Base-by-base conservation (phyloP, 2,113 vertebrate genomes). In the Platichthys stellatus region DNA sequence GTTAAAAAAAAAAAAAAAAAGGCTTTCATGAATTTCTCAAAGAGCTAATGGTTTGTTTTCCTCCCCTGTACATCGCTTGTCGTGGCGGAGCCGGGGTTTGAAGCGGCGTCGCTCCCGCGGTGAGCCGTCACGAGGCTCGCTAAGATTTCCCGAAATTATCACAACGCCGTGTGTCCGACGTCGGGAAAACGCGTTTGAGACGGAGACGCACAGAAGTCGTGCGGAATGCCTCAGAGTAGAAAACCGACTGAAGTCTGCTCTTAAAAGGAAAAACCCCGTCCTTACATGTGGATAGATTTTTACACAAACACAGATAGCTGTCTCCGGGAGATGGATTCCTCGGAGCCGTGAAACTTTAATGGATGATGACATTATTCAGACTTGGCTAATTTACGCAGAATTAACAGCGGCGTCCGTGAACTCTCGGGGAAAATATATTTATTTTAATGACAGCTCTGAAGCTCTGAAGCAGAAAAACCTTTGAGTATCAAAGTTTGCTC, bases 1-100 rank as follows among this genome's bases (percentile, higher is more conserved):
- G 69, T 80, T 84, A 65, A 81, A 81, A 81, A 81, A 28, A 4
- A 2, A 26, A 26, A 31, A 31, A 31, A 68, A 58, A 21, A 21
- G 65, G 35, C 70, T 73, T 88, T 88, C 80, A 89, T 83, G 81
- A 84, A 81, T 86, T 90, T 86, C 74, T 85, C 72, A 81, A 83
- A 86, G 74, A 87, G 63, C 70, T 84, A 89, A 86, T 83, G 77
- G 86, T 77, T 85, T 89, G 81, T 91, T 90, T 76, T 85, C 24
- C 23, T 81, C 83, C 40, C 9, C 35, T 10, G 76, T 60, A 72
- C 64, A 63, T 70, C 63, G 63, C 40, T 74, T 21, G 15, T 80
- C 80, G 45, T 2, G 24, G 35, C 35, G 31, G 13, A 24, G 53
- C 65, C 83, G 68, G 74, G 18, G 76, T 87, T 89, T 89, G 86